Base-by-base conservation (phyloP, 2,113 vertebrate genomes). In the Ranitomeya imitator region DNA sequence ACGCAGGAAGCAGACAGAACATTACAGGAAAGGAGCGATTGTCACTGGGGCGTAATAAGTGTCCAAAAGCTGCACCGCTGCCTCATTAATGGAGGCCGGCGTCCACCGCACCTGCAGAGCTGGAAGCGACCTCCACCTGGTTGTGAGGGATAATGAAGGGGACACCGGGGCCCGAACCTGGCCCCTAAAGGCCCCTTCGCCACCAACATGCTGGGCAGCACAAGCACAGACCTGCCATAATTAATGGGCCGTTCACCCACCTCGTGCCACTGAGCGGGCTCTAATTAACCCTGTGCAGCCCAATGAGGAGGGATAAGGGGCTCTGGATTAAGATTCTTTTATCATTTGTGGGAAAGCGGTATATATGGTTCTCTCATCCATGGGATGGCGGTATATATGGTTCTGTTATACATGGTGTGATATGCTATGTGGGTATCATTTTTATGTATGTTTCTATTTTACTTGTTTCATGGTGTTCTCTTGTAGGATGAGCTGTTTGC, bases 121-220 rank as follows among this genome's bases (percentile, higher is more conserved):
- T 79, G 85, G n/a, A n/a, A n/a, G n/a, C n/a, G n/a, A n/a, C n/a
- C n/a, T n/a, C n/a, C n/a, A n/a, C n/a, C n/a, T n/a, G n/a, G n/a
- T n/a, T n/a, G n/a, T n/a, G n/a, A n/a, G n/a, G n/a, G n/a, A n/a
- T 80, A 87, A 80, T 80, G 6, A 26, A 63, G 51, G 85, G 71
- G 55, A 14, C 23, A 21, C 16, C 2, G 4, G 60, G 63, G 54
- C 61, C 54, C 23, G 21, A 31, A 57, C 21, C 61, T 69, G 74
- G 79, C 85, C 76, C 79, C 9, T 61, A 76, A 79, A 31, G 52
- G 51, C 77, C 85, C 57, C 51, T 65, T n/a, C 5, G 18, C 4
- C 37, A 37, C 59, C 37, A 37, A n/a, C n/a, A n/a, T n/a, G n/a
- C n/a, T n/a, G n/a, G n/a, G n/a, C n/a, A n/a, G n/a, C n/a, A n/a